Base-by-base conservation (phyloP, 2,113 vertebrate genomes). In the Dendrocopos noguchii region DNA sequence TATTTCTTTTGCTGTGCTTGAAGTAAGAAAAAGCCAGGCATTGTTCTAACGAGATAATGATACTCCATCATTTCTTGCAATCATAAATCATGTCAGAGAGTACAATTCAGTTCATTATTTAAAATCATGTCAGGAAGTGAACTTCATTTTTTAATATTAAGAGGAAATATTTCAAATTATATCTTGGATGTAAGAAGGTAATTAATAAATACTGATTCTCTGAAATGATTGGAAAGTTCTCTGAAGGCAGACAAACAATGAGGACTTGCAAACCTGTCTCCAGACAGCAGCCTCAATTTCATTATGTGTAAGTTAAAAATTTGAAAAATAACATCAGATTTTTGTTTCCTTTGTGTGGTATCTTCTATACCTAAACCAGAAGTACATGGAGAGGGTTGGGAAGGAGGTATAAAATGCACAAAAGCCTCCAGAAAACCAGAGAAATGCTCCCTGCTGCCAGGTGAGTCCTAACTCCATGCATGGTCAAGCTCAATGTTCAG, bases 121-220 rank as follows among this genome's bases (percentile, higher is more conserved):
- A 89, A 95, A 90, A 91, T 77, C n/a, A 74, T 16, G 22, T 82
- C 77, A 88, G 71, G 84, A 95, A 96, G 28, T 75, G 39, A 92
- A 84, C 50, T 83, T 90, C 11, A 61, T 89, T 93, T 86, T 78
- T 94, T 91, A 6, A 89, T 94, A 94, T 87, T 80, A 95, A 84
- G 44, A 70, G 28, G 57, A 73, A 95, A 88, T 1, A 44, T 85
- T 87, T 90, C 71, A 84, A 72, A 87, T 86, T 77, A 25, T 50
- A 84, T 33, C 73, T 80, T 63, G 4, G 60, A 77, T 34, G 28
- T 74, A 86, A 55, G 34, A 87, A 74, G 20, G 73, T 29, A 73
- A 87, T 73, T 88, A 94, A 79, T 77, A 93, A 82, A 84, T 56
- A 82, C 31, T 72, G 66, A 66, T 78, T 68, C 71, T 10, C 7